phyloP scores from a whole-genome alignment of 2,113 vertebrate species.

The Ceyx cyanopectus region DNA sequence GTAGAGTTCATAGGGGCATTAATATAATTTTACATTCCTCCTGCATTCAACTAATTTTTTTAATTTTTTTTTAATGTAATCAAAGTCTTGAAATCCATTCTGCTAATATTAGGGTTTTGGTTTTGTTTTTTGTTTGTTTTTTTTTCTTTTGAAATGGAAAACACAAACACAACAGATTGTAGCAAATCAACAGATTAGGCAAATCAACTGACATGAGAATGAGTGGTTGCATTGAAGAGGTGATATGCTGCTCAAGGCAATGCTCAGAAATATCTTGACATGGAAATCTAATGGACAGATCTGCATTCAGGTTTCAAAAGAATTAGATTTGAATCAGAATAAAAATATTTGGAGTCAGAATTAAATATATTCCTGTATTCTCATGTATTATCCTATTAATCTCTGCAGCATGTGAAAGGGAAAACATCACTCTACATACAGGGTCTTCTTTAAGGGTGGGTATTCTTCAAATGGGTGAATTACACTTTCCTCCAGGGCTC shows the following conservation, averaged over 20 bases:
- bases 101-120: not conserved
- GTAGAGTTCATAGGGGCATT: accelerated
- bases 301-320: not conserved
- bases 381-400: not conserved
- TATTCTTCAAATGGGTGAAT: not conserved
- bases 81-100: slow-evolving; percentile 10
- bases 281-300: not conserved
- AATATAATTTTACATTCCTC: not conserved
- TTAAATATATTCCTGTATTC: not conserved
- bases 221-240: not conserved
- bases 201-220: slow-evolving; percentile 5
- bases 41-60: not conserved
- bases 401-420: not conserved
- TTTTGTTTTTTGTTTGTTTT: not conserved
- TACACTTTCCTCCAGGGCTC: not conserved
- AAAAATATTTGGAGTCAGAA: not conserved
- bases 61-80: slow-evolving; percentile 25
- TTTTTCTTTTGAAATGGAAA: slow-evolving; percentile 31
- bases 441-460: not conserved
- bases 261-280: slow-evolving; percentile 4
- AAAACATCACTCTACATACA: not conserved
- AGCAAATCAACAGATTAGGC: slow-evolving; percentile 30
- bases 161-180: slow-evolving; percentile 34
- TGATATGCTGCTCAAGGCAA: not conserved
- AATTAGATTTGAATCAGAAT: not conserved